phyloP scores from a whole-genome alignment of 2,888 invertebrate species.

The Metopia argyrocephala region DNA sequence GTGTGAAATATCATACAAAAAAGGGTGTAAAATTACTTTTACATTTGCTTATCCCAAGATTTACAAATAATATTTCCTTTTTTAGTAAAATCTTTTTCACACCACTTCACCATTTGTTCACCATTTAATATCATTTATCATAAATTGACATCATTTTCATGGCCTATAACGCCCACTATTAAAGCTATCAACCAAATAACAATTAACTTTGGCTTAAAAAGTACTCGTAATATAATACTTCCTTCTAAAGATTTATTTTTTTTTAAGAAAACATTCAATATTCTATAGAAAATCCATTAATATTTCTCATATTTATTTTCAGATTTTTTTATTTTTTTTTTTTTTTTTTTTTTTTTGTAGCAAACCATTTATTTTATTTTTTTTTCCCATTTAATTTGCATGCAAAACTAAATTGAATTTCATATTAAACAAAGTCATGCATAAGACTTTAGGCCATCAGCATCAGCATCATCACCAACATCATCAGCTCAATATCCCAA shows the following conservation, averaged over 20 bases:
- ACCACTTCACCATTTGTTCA: slow-evolving; percentile 38
- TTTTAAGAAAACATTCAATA: slow-evolving; percentile 46
- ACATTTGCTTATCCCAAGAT: too few species aligned
- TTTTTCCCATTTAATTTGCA: slow-evolving; percentile 55
- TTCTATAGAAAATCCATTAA: slow-evolving; percentile 55
- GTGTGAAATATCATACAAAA: too few species aligned
- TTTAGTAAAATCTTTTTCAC: slow-evolving; percentile 37
- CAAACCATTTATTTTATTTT: slow-evolving; percentile 11
- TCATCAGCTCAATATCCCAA: neutral
- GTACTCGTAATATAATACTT: neutral
- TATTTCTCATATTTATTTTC: slow-evolving; percentile 52
- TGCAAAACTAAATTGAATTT: slow-evolving; percentile 64
- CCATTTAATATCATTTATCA: slow-evolving; percentile 50
- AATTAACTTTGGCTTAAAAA: slow-evolving; percentile 59
- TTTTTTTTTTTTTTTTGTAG: neutral
- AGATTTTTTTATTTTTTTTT: slow-evolving; percentile 11
- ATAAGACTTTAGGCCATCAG: slow-evolving; percentile 59
- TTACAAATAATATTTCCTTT: neutral
- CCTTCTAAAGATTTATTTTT: slow-evolving; percentile 4
- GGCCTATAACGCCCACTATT: slow-evolving; percentile 55
- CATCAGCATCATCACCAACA: slow-evolving; percentile 32
- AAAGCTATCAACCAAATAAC: slow-evolving; percentile 56
- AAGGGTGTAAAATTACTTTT: too few species aligned
- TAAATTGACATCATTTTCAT: slow-evolving; percentile 57
- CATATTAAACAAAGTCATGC: slow-evolving; percentile 64